phyloP scores from a whole-genome alignment of 2,888 invertebrate species.

The Candidula unifasciata region DNA sequence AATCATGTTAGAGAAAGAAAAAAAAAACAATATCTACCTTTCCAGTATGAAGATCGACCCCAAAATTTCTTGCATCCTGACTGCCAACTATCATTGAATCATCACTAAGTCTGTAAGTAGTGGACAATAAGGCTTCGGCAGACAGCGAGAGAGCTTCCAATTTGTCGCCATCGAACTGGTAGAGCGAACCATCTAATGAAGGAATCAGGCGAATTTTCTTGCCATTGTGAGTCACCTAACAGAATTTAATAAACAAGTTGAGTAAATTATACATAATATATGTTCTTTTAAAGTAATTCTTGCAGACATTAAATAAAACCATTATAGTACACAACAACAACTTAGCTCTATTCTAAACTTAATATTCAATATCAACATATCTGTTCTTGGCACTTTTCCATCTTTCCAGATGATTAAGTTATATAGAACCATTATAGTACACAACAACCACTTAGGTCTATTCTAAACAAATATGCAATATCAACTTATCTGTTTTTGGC shows the following conservation, averaged over 20 bases:
- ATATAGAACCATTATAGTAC: no score
- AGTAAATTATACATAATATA: no score
- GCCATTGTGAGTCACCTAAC: slow-evolving; percentile 73
- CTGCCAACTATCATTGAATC: slow-evolving; percentile 83
- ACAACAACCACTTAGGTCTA: no score
- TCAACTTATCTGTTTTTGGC: no score
- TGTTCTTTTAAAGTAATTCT: no score
- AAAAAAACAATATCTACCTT: slow-evolving; percentile 62
- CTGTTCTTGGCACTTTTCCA: no score
- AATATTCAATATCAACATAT: no score
- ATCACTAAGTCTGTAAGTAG: slow-evolving; percentile 86
- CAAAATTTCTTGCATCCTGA: slow-evolving; percentile 90
- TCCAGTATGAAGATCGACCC: slow-evolving; percentile 87
- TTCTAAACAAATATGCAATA: no score
- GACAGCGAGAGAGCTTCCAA: slow-evolving; percentile 92
- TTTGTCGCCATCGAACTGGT: slow-evolving; percentile 92
- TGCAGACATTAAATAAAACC: no score
- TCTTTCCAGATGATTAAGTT: no score
- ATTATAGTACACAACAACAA: no score
- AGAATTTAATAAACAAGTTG: slow-evolving; percentile 9
- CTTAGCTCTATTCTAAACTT: no score
- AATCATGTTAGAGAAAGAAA: not conserved
- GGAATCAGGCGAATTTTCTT: slow-evolving; percentile 86
- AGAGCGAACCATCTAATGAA: slow-evolving; percentile 92
- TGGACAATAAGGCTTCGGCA: slow-evolving; percentile 89